Evolutionary conservation across 2,797 vertebrate species (phyloP).

Genomic region (Pipistrellus nathusii): DNA sequence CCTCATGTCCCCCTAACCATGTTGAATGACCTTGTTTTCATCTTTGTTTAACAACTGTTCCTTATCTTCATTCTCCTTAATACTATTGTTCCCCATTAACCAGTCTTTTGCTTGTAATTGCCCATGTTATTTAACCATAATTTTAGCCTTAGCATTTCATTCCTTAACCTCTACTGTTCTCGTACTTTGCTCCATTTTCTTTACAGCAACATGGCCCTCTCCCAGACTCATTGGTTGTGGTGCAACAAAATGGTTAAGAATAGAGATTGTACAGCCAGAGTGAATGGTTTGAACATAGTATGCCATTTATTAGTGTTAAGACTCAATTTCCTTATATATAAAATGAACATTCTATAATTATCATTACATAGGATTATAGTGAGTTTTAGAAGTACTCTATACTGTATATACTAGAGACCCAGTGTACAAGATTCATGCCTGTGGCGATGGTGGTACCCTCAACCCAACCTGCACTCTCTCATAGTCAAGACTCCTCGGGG

Average conservation of each 20-base stretch:
- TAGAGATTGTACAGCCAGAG: neutral
- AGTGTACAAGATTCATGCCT: no score
- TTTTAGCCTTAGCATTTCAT: neutral
- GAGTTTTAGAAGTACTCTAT: neutral
- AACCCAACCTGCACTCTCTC: no score
- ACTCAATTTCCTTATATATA: neutral
- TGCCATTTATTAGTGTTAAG: neutral
- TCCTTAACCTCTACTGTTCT: neutral
- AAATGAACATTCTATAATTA: neutral
- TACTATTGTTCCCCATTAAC: neutral
- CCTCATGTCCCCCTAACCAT: neutral
- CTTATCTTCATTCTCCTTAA: neutral
- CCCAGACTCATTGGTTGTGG: neutral
- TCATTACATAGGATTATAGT: neutral
- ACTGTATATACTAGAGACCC: no score
- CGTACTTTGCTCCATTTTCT: neutral
- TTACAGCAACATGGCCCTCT: neutral
- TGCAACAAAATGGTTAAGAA: neutral
- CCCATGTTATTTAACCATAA: neutral
- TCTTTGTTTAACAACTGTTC: neutral
- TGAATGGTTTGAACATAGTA: neutral
- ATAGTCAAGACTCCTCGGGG: no score
- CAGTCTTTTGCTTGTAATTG: neutral
- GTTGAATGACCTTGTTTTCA: neutral
- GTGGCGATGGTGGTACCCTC: no score